These are phyloP conservation scores for Tribolium freemani DNA, from an alignment of 2,888 invertebrate genomes.

Conservation along the genomic window DNA sequence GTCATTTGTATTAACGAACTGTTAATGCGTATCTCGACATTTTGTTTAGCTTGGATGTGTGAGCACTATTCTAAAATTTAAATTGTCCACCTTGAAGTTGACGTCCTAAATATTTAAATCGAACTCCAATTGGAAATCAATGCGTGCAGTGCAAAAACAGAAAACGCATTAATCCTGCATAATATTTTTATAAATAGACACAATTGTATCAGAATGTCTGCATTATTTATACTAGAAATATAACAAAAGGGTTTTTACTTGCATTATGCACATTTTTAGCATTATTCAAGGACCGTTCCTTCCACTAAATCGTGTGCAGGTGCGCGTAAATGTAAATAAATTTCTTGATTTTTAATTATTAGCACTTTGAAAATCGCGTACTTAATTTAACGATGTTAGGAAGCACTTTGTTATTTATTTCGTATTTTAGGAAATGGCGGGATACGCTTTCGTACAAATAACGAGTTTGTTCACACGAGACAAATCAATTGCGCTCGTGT, in stretches of 20 bases:
- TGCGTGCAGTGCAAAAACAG: neutral
- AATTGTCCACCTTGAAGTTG: neutral
- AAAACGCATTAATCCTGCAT: neutral
- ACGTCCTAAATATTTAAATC: neutral
- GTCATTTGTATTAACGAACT: conserved; percentile 18
- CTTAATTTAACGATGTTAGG: neutral
- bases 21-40: conserved; percentile 17
- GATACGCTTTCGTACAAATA: conserved; percentile 18
- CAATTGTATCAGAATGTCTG: neutral
- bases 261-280: neutral
- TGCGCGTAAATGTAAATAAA: neutral
- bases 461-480: neutral
- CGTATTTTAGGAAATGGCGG: neutral
- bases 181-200: neutral
- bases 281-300: neutral
- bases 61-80: neutral
- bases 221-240: neutral
- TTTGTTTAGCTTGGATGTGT: neutral
- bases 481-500: neutral
- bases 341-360: neutral
- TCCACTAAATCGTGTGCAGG: neutral
- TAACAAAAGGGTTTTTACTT: neutral
- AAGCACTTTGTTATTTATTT: neutral
- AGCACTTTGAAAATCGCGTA: neutral
- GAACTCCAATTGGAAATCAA: neutral